Evolutionary conservation across 2,797 vertebrate species (phyloP).

Genomic region (Coregonus sp.): DNA sequence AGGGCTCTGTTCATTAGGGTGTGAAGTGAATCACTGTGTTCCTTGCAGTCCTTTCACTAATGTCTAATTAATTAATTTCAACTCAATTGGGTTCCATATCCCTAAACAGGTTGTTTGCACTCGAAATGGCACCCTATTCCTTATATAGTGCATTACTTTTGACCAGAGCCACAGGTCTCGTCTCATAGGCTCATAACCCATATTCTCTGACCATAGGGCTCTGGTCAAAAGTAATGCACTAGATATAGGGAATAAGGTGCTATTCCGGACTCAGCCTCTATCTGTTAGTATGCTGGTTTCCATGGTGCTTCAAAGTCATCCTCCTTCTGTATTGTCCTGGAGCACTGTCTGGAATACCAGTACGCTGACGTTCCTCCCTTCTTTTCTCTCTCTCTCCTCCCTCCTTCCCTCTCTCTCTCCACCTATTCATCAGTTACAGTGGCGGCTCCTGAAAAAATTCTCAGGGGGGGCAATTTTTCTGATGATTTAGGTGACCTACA

Average conservation of each 20-base stretch:
- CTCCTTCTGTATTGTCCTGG: constrained; percentile 37
- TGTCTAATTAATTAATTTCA: constrained; percentile 56
- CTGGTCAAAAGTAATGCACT: not conserved
- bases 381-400: not conserved
- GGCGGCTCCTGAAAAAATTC: too few relatives aligned
- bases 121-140: constrained; percentile 46
- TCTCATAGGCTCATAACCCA: not conserved
- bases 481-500: too few relatives aligned
- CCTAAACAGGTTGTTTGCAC: constrained; percentile 23
- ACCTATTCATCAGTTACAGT: constrained; percentile 29
- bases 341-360: constrained; percentile 33
- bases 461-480: too few relatives aligned
- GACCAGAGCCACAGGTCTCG: not conserved
- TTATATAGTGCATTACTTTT: constrained; percentile 51
- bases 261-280: not conserved
- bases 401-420: constrained; percentile 5
- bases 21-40: constrained; percentile 38
- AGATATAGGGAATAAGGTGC: not conserved
- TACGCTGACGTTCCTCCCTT: constrained; percentile 13
- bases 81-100: constrained; percentile 50
- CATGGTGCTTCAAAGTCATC: constrained; percentile 48
- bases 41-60: constrained; percentile 42
- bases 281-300: constrained; percentile 55
- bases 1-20: constrained; percentile 47
- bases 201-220: not conserved